Conservation (phyloP, 2,797 vertebrate genomes). For the Leptatherina wallacei region DNA sequence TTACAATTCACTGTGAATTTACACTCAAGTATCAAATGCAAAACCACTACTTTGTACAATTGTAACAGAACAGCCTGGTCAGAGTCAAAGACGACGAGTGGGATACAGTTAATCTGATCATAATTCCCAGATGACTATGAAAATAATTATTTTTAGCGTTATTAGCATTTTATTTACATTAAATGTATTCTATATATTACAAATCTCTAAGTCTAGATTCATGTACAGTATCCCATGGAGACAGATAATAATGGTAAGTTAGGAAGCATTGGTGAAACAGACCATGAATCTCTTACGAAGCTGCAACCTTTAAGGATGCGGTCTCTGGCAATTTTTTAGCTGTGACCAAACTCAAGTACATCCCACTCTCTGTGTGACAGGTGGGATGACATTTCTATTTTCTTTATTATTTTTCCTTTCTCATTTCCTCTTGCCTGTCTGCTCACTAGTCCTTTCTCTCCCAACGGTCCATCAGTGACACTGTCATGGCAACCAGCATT, state of each 20-base stretch:
- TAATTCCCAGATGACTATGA: too few relatives aligned
- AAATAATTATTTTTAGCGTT: background rate
- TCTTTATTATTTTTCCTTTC: constrained; percentile 49
- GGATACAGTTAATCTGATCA: background rate
- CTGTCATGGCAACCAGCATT: constrained; percentile 67
- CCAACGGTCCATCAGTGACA: constrained; percentile 22
- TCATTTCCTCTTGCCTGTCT: constrained; percentile 31
- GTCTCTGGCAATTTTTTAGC: constrained; percentile 11
- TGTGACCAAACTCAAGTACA: constrained; percentile 11
- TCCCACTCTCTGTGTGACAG: background rate
- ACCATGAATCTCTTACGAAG: background rate
- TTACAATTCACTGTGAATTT: constrained; percentile 45
- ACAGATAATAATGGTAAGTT: background rate
- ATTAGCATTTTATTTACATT: constrained; percentile 13
- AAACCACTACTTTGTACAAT: constrained; percentile 26
- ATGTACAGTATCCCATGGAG: too few relatives aligned
- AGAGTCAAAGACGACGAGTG: background rate
- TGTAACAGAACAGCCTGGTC: constrained; percentile 1
- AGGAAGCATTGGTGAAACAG: background rate
- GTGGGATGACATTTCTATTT: constrained; percentile 34
- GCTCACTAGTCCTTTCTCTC: constrained; percentile 1
- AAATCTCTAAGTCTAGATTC: constrained; percentile 27
- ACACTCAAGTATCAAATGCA: constrained; percentile 37
- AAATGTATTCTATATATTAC: background rate
- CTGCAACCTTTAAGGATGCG: constrained; percentile 13